A percentile compares a stretch with the other conserved stretches of the same genome.
These are phyloP conservation scores for Staurois parvus DNA, from an alignment of 2,797 vertebrate genomes.

Conservation along the genomic window DNA sequence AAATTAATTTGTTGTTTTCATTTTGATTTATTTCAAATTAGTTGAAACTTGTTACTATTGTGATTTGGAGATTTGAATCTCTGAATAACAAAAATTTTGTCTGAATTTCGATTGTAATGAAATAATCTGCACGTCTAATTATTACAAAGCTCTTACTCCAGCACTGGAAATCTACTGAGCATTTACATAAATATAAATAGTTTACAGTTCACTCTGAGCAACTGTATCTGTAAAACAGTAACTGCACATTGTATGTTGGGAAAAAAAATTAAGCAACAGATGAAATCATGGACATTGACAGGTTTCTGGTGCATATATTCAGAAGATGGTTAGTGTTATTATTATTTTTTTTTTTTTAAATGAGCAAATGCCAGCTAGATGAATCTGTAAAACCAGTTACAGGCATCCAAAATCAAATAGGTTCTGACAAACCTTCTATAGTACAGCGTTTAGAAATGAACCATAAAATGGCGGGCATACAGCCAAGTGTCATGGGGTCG, in stretches of 20 bases:
- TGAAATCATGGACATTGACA: not conserved
- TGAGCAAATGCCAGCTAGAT: not conserved
- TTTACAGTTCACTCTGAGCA: no score
- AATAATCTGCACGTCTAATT: no score
- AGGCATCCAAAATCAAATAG: slow-evolving; percentile 21
- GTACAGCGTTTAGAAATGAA: slow-evolving; percentile 36
- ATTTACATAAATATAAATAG: no score
- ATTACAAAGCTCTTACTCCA: no score
- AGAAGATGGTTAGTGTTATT: not conserved
- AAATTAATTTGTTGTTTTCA: no score
- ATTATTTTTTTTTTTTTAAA: not conserved
- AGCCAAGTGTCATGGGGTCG: slow-evolving; percentile 59
- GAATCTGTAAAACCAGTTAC: not conserved
- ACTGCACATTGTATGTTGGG: not conserved
- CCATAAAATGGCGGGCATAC: slow-evolving; percentile 40
- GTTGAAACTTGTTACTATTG: no score
- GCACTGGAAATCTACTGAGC: no score
- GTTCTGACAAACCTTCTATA: slow-evolving; percentile 46
- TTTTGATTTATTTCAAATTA: no score
- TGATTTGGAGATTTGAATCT: no score
- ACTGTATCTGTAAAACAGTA: no score
- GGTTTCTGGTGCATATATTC: not conserved
- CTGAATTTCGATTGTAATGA: no score
- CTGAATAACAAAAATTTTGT: no score
- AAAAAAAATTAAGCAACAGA: not conserved